These are phyloP conservation scores for Holothuria leucospilota DNA, from an alignment of 53 echinoderm and acorn worm genomes.

Conservation along the genomic window DNA sequence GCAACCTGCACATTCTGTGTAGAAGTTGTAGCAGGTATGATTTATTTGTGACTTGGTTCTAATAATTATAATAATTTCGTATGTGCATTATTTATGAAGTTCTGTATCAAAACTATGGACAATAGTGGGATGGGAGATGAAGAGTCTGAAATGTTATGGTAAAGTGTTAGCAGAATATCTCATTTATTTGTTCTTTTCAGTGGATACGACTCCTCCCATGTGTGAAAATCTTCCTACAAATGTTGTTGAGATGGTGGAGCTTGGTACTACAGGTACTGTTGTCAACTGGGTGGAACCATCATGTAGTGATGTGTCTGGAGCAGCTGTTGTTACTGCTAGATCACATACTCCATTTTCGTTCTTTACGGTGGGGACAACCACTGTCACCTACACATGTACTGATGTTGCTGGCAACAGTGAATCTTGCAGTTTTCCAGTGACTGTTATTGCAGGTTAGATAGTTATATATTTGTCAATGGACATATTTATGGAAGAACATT, in stretches of 20 bases:
- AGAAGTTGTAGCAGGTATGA: not conserved
- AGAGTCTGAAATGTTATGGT: too few relatives aligned
- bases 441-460: conserved; percentile 36
- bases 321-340: conserved; percentile 33
- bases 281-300: conserved; percentile 28
- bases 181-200: conserved; percentile 13
- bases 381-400: conserved; percentile 58
- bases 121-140: not conserved
- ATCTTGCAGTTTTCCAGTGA: conserved; percentile 38
- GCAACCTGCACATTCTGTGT: conserved; percentile 72
- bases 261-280: conserved; percentile 18
- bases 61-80: not conserved
- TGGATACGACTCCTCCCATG: conserved; percentile 46
- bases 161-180: too few relatives aligned
- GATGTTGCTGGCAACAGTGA: conserved; percentile 59
- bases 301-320: conserved; percentile 48
- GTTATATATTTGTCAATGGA: too few relatives aligned
- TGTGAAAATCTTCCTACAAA: conserved; percentile 28
- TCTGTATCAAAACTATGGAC: too few relatives aligned
- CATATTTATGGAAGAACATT: too few relatives aligned
- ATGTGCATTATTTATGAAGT: too few relatives aligned
- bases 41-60: too few relatives aligned
- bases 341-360: conserved; percentile 38
- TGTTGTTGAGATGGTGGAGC: conserved; percentile 22
- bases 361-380: conserved; percentile 65